Conservation (phyloP, 2,888 invertebrate species). For the Cephonodes hylas region DNA sequence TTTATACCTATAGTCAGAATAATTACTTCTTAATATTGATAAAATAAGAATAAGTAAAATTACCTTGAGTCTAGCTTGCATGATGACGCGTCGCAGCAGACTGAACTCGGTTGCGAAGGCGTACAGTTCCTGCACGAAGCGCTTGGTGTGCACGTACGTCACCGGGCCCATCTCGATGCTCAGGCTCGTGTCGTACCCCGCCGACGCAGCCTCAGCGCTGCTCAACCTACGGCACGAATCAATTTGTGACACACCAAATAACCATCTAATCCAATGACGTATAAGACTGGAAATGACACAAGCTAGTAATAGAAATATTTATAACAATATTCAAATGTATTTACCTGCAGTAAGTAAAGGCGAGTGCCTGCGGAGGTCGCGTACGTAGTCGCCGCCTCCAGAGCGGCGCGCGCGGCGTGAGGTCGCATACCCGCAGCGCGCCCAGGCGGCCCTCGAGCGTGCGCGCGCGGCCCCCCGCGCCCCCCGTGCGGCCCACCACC, state of each 20-base stretch:
- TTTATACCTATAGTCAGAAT: too few species aligned
- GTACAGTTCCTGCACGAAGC: conserved; percentile 94
- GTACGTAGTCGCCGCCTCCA: conserved; percentile 92
- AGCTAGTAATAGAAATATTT: too few species aligned
- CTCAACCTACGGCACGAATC: conserved; percentile 44
- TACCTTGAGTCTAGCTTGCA: conserved; percentile 84
- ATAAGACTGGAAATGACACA: too few species aligned
- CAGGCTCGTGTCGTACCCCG: conserved; percentile 84
- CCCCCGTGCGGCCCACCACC: conserved; percentile 32
- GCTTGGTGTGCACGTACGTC: conserved; percentile 95
- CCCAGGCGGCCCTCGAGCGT: conserved; percentile 84
- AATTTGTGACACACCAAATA: too few species aligned
- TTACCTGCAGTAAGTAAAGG: conserved; percentile 84
- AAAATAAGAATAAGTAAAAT: background rate
- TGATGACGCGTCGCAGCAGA: conserved; percentile 89
- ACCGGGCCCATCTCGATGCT: conserved; percentile 93
- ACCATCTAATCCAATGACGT: too few species aligned
- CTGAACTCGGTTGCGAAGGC: conserved; percentile 93
- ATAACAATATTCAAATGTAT: too few species aligned
- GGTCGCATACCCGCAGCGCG: conserved; percentile 88
- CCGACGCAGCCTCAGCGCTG: conserved; percentile 71
- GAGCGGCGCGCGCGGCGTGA: conserved; percentile 88
- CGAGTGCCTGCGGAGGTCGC: conserved; percentile 89
- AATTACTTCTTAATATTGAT: background rate
- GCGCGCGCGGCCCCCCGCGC: conserved; percentile 50